Evolutionary conservation across 2,797 vertebrate species (phyloP), one percentile per base, ranked within the genome.

Genomic region (Betta splendens): DNA sequence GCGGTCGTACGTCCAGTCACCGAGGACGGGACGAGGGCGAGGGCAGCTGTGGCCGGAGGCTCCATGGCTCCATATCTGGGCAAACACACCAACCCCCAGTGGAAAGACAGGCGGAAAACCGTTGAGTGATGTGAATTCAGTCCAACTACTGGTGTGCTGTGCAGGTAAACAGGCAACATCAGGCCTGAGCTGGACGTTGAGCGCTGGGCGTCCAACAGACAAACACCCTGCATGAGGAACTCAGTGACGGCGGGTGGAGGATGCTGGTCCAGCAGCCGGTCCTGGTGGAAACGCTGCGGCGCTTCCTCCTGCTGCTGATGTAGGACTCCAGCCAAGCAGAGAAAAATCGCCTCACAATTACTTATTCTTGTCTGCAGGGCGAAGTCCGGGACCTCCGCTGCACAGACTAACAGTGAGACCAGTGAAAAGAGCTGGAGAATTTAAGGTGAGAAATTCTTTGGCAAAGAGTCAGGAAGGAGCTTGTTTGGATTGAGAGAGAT

Each of bases 101-200:
- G 75, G 64, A 77, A 71, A 85, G 82, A 35, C 60, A 60, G 75
- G 75, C 66, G 64, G 46, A 58, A 77, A 43, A 50, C 9, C 29
- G 40, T 40, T 49, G 20, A 44, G 32, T 44, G 43, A 48, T 15
- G 53, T 29, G 64, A 33, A 35, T 31, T 42, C 22, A 49, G 39
- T 37, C 17, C 49, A 60, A 43, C 45, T 60, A n/a, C 42, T 59
- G 33, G 57, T 15, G 12, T 32, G 29, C 36, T n/a, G 35, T 2
- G 13, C 13, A 22, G n/a, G 16, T 15, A 29, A 45, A 49, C 45
- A 55, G n/a, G n/a, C n/a, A n/a, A n/a, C n/a, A n/a, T n/a, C n/a
- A n/a, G n/a, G n/a, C n/a, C n/a, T n/a, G n/a, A n/a, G n/a, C n/a
- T n/a, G n/a, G n/a, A n/a, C n/a, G n/a, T n/a, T n/a, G n/a, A n/a